Conservation (phyloP, 2,113 vertebrate species). For the Limnothrissa miodon region DNA sequence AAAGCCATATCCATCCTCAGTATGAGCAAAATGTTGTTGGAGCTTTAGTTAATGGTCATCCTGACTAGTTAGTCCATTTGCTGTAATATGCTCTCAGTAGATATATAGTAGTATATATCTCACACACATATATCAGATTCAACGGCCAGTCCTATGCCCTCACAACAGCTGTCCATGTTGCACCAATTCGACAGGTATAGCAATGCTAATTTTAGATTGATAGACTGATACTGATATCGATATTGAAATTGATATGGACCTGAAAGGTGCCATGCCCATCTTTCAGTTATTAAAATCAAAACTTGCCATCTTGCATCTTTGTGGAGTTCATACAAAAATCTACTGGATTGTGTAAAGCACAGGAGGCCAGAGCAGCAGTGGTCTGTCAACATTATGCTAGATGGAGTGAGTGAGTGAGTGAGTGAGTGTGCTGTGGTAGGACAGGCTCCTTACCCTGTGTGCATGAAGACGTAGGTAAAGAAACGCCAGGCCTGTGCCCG, state of each 20-base stretch:
- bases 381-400: background rate
- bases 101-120: no score
- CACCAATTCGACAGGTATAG: no score
- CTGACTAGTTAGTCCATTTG: background rate
- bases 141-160: background rate
- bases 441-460: constrained; percentile 91
- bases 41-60: background rate
- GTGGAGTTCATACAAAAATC: background rate
- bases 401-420: background rate
- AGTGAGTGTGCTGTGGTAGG: background rate
- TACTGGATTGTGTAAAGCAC: background rate
- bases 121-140: background rate
- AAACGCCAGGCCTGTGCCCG: constrained; percentile 92
- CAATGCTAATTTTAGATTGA: no score
- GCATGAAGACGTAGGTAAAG: constrained; percentile 97
- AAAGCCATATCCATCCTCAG: background rate
- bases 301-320: background rate
- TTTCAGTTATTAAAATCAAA: background rate
- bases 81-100: no score
- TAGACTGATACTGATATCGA: no score
- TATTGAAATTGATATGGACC: no score
- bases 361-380: background rate
- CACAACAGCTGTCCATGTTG: background rate
- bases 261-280: no score
- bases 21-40: background rate